Evolutionary conservation across 2,113 vertebrate species (phyloP), one percentile per base, ranked within the genome.

Genomic region (Apteryx owenii): DNA sequence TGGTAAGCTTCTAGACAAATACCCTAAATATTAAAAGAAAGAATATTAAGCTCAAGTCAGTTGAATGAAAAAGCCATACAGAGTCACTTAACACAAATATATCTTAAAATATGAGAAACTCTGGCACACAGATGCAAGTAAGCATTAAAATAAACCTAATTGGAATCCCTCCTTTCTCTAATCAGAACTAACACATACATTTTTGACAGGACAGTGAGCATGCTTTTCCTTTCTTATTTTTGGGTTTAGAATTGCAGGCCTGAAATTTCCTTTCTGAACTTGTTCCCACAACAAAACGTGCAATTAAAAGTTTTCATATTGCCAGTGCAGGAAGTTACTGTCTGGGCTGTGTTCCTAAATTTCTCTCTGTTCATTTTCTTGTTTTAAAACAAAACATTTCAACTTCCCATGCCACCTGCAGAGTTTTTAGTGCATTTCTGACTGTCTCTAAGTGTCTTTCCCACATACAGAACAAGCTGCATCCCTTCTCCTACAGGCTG

Each of bases 371-470:
- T 95, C 65, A 31, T 94, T 97, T 96, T 88, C 84, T 95, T 69
- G 88, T 60, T 96, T 95, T 91, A 95, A 96, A 97, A 90, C 58
- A 91, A 97, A 85, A 76, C n/a, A 40, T 89, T 96, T 94, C 91
- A 36, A 78, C 60, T 88, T 96, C 93, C 65, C 1, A 11, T 94
- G 68, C 89, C 64, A 88, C 96, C 97, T 94, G 90, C 40, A 7
- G 96, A 46, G 87, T 31, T 83, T 95, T 97, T 94, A 92, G 48
- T 54, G 53, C 36, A 53, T 68, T 81, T 79, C 48, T 79, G 86
- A 95, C 90, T 88, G 56, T 90, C 71, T 94, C 56, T 29, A 23
- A 9, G 62, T 76, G 53, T 82, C 72, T 92, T 83, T 96, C 90
- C 73, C 60, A 87, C 4, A 21, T 28, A 71, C 22, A 72, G 73